Evolutionary conservation across 1,140 invertebrate species (phyloP).

Genomic region (Pogonus chalceus): DNA sequence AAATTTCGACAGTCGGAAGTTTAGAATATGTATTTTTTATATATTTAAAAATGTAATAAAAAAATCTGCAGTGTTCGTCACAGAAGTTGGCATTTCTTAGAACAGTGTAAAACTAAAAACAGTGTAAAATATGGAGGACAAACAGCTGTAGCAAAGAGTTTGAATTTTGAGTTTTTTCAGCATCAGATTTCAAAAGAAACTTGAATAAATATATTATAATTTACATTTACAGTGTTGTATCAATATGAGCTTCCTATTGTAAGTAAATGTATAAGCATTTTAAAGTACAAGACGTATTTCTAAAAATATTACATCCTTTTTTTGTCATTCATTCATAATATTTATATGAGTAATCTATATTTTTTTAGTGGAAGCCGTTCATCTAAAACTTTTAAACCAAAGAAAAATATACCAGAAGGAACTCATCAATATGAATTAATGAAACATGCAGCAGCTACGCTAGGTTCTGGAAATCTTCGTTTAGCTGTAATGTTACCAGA

Average conservation of each 20-base stretch:
- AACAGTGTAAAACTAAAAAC: neutral
- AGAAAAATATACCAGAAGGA: constrained; percentile 98
- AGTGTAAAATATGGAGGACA: constrained; percentile 15
- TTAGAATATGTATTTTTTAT: too few relatives aligned
- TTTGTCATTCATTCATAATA: constrained; percentile 9
- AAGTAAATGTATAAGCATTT: constrained; percentile 24
- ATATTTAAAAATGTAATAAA: too few relatives aligned
- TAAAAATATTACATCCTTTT: constrained; percentile 10
- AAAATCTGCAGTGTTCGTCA: too few relatives aligned
- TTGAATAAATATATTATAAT: neutral
- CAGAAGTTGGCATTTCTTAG: neutral
- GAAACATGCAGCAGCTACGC: constrained; percentile 97
- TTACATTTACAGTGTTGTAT: constrained; percentile 9
- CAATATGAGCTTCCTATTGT: constrained; percentile 38
- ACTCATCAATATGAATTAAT: constrained; percentile 98
- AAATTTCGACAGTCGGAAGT: too few relatives aligned
- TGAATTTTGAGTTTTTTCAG: neutral
- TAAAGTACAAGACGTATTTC: constrained; percentile 15
- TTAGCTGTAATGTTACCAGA: constrained; percentile 95
- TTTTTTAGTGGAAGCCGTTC: constrained; percentile 62
- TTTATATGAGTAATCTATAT: constrained; percentile 11
- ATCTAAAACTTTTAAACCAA: constrained; percentile 96
- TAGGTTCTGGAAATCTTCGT: constrained; percentile 93
- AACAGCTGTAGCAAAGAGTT: constrained; percentile 13
- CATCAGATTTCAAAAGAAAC: neutral